Base-by-base conservation (phyloP, 2,888 invertebrate genomes). In the Glyphotaelius pellucidus region DNA sequence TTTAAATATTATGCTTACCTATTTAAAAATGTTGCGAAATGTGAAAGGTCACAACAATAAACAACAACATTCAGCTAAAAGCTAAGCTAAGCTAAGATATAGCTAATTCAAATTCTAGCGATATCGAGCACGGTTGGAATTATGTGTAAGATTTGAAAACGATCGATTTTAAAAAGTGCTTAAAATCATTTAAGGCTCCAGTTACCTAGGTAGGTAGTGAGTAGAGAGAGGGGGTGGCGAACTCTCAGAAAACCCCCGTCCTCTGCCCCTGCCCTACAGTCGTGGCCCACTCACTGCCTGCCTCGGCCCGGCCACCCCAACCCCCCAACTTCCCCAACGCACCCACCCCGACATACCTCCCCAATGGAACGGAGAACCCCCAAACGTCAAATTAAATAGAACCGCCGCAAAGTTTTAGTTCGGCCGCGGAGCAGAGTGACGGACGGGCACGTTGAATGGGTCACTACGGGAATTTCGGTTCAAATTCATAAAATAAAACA, bases 351-450 rank as follows among this genome's bases (percentile, higher is more conserved):
- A 67, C 67, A 67, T 67, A 67, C 80, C 85, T 12, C 67, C 67
- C 67, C 91, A 67, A 67, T 80, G 47, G 47, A 80, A 38, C 42
- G 30, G 80, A 80, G 86, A 91, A 91, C 91, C 92, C 91, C 87
- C 90, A 89, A 92, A 93, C 92, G 93, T 93, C 93, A 93, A 93
- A 93, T 93, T 93, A 93, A 93, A 93, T 91, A 93, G 92, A 90
- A 92, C 86, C 91, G 89, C 92, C 91, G 91, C 93, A 93, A 93
- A 93, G 92, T 93, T 93, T 93, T 92, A 93, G 92, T 93, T 93
- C 86, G 90, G 90, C 85, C 81, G 90, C 91, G 90, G 80, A 52
- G 83, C 67, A 67, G 93, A 92, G 91, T 93, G 93, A 92, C 91
- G 91, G 93, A 32, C 85, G 91, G 42, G 91, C 67, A 52, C 91